Conservation (phyloP, 2,113 vertebrate species). For the Shinisaurus crocodilurus region DNA sequence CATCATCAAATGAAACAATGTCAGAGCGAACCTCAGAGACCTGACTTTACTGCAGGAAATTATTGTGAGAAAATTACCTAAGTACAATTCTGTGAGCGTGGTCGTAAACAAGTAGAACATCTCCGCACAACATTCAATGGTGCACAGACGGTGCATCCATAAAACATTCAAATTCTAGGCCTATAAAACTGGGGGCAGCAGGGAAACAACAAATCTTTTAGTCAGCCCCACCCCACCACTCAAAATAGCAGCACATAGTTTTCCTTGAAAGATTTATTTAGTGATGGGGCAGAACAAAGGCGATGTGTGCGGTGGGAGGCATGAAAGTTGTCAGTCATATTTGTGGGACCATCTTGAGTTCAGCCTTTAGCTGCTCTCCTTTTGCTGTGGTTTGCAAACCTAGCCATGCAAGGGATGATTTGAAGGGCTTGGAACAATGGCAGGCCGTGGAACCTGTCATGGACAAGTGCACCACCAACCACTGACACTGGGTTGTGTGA, state of each 20-base stretch:
- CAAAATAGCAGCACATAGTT: background rate
- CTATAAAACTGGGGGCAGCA: background rate
- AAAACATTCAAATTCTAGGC: accelerated
- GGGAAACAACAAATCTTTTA: background rate
- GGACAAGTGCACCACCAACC: background rate
- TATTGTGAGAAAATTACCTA: constrained; percentile 10
- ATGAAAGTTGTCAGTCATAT: background rate
- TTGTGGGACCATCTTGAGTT: too few species aligned
- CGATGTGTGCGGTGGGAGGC: background rate
- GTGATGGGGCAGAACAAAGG: background rate
- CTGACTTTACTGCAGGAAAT: background rate
- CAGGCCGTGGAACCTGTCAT: background rate
- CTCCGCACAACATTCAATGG: background rate
- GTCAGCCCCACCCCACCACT: background rate
- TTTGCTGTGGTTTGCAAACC: background rate
- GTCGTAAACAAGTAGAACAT: background rate
- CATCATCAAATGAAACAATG: constrained; percentile 32
- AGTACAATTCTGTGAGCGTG: constrained; percentile 2
- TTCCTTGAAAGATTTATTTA: background rate
- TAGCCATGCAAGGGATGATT: background rate
- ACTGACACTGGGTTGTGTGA: background rate
- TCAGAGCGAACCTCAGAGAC: background rate
- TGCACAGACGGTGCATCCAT: background rate
- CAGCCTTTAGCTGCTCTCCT: background rate
- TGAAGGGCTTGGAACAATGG: background rate